Evolutionary conservation across 53 echinoderm and acorn worm species (phyloP), one percentile per base, ranked within the genome.

Genomic region (Temnopleurus reevesii): DNA sequence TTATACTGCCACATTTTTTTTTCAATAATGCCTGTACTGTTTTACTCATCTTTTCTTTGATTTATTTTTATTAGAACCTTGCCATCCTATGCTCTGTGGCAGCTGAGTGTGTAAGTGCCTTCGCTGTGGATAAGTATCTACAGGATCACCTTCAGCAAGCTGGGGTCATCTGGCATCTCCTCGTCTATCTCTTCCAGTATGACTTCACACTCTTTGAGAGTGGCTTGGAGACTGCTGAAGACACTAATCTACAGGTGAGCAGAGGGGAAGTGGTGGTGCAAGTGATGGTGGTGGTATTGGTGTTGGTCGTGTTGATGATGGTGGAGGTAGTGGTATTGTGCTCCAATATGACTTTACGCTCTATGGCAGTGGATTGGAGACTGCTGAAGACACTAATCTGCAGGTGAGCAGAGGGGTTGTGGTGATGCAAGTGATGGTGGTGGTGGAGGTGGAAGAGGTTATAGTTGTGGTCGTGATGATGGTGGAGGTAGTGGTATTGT

Each of bases 71-170:
- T 71, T 92, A 98, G 98, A 92, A 96, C 76, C 90, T 98, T 77
- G 89, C 91, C 27, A 7, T 71, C 19, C 46, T 98, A 65, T 94
- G 94, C 45, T 91, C 93, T 0, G 94, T 94, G 25, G 89, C 96
- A 4, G 95, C 96, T 1, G 90, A 96, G 89, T 98, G 98, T 77
- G 98, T 98, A 84, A 98, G 98, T 92, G 98, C 98, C 90, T 98
- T 98, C 56, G 91, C 95, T 6, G 94, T 98, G 10, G 96, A 96
- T 76, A 90, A 94, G 89, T 98, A 93, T 79, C 94, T 98, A 13
- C 98, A 98, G 84, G 92, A 98, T 53, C 95, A 96, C 51, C 92
- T 98, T 4, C 95, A 93, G 44, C 96, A 98, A 55, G 98, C 98
- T 4, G 98, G 98, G 5, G 91, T 95, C 66, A 90, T 98, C 61